Conservation (phyloP, 92 coral and sea anemone genomes). For the Diadumene lineata region DNA sequence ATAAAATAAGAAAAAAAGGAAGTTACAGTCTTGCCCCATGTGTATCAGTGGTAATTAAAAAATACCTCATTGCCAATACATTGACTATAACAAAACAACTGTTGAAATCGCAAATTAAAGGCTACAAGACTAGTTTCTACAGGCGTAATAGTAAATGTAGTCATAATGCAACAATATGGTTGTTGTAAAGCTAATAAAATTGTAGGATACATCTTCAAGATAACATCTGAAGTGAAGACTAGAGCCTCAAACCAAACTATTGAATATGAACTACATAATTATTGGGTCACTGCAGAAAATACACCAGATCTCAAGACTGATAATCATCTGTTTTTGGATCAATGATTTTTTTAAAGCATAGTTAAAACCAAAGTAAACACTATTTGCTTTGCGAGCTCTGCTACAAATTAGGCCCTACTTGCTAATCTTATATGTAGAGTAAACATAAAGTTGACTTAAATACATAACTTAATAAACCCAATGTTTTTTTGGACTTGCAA, state of each 20-base stretch:
- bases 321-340: constrained; percentile 26
- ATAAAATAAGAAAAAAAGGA: background rate
- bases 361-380: constrained; percentile 5
- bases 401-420: background rate
- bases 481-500: background rate
- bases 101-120: too few species aligned
- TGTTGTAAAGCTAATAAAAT: background rate
- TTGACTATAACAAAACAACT: too few species aligned
- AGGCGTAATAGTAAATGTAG: background rate
- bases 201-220: constrained; percentile 1
- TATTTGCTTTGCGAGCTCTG: constrained; percentile 10
- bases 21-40: background rate
- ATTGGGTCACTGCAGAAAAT: constrained; percentile 29
- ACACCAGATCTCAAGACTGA: constrained; percentile 16
- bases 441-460: constrained; percentile 20
- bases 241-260: constrained; percentile 20
- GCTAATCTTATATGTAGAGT: constrained; percentile 22
- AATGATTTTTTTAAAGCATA: constrained; percentile 25
- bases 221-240: constrained; percentile 32
- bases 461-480: constrained; percentile 20
- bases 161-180: background rate
- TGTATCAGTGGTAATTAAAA: too few species aligned
- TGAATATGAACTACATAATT: constrained; percentile 31
- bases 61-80: too few species aligned
- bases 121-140: too few species aligned